Evolutionary conservation across 2,888 invertebrate species (phyloP).

Genomic region (Cataglyphis albicans): DNA sequence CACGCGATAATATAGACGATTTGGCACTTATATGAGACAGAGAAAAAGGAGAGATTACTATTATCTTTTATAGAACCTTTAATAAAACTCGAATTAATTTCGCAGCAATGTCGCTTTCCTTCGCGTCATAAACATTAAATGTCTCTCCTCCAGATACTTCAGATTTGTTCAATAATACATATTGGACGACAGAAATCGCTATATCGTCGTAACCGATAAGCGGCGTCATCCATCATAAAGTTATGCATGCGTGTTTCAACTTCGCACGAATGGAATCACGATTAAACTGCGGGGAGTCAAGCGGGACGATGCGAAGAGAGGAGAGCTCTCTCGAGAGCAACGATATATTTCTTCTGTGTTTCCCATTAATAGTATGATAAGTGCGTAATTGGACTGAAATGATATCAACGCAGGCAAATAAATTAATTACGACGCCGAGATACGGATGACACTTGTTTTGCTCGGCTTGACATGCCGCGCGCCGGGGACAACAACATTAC

Average conservation of each 20-base stretch:
- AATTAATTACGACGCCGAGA: slow-evolving; percentile 66
- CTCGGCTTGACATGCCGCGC: slow-evolving; percentile 37
- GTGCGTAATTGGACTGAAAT: slow-evolving; percentile 61
- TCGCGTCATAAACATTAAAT: slow-evolving; percentile 26
- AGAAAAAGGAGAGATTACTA: not conserved
- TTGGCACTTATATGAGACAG: not conserved
- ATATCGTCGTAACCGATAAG: slow-evolving; percentile 45
- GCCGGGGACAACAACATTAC: slow-evolving; percentile 73
- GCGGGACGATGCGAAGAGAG: not conserved
- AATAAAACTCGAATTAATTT: slow-evolving; percentile 22
- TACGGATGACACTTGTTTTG: slow-evolving; percentile 62
- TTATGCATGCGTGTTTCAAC: slow-evolving; percentile 27
- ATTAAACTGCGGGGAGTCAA: slow-evolving; percentile 39
- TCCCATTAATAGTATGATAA: slow-evolving; percentile 55
- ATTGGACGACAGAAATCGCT: slow-evolving; percentile 47
- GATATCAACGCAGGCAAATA: slow-evolving; percentile 57
- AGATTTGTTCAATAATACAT: slow-evolving; percentile 50
- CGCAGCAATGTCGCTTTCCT: not conserved
- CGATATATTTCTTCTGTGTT: slow-evolving; percentile 47
- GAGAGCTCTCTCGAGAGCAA: not conserved
- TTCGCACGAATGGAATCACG: slow-evolving; percentile 10
- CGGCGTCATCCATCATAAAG: slow-evolving; percentile 43
- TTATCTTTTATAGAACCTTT: not conserved
- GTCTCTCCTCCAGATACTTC: slow-evolving; percentile 1
- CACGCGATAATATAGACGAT: too few relatives aligned